Conservation (phyloP, 2,113 vertebrate species). For the Heptranchias perlo region DNA sequence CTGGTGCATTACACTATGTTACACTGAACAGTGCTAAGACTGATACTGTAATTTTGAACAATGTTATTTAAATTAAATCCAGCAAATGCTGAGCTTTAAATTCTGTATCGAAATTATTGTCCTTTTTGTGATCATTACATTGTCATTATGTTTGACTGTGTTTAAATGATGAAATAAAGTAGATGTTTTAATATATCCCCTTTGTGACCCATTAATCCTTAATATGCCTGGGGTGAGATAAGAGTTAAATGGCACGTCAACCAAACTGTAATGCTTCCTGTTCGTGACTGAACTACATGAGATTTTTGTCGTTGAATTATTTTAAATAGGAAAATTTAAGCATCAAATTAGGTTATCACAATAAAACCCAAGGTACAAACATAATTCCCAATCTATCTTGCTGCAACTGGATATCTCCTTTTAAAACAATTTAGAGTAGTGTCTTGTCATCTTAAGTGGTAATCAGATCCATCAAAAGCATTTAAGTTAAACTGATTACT, state of each 20-base stretch:
- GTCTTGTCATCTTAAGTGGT: not conserved
- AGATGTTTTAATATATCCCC: not conserved
- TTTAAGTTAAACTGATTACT: not conserved
- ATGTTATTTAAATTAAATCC: not conserved
- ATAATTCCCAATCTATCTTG: not conserved
- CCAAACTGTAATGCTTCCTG: not conserved
- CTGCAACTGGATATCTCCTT: not conserved
- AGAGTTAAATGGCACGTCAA: not conserved
- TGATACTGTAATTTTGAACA: not conserved
- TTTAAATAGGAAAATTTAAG: not conserved
- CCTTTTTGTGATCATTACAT: not conserved
- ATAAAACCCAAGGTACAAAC: not conserved
- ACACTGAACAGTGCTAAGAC: not conserved
- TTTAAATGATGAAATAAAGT: not conserved
- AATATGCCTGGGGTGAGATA: not conserved
- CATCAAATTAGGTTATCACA: not conserved
- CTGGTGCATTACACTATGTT: not conserved
- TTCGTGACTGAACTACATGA: not conserved
- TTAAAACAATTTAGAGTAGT: not conserved
- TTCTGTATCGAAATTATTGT: not conserved
- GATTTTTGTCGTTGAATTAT: not conserved
- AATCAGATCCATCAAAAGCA: not conserved
- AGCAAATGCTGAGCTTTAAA: too few species aligned
- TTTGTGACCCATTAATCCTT: not conserved
- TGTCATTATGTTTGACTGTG: not conserved